phyloP scores from a whole-genome alignment of 2,888 invertebrate genomes.

The Volucella inanis region DNA sequence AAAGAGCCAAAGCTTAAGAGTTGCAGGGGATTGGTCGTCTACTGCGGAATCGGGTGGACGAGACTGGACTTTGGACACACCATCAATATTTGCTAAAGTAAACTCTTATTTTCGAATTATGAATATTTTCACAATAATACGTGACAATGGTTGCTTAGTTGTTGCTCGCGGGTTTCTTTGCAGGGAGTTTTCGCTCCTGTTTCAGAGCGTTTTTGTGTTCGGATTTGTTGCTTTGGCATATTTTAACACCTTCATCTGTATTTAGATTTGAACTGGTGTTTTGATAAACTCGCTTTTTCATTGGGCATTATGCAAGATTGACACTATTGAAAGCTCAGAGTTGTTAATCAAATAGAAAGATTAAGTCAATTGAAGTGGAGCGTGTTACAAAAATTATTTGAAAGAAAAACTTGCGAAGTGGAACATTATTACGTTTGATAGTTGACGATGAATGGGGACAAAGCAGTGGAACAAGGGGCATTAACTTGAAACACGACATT shows the following conservation, averaged over 20 bases:
- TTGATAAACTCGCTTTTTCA: too few relatives aligned
- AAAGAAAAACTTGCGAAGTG: too few relatives aligned
- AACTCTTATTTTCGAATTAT: constrained; percentile 56
- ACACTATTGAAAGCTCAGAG: too few relatives aligned
- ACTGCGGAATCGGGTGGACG: background rate
- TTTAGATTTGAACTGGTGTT: too few relatives aligned
- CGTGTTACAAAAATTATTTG: too few relatives aligned
- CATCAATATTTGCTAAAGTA: constrained; percentile 53
- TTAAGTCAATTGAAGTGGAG: too few relatives aligned
- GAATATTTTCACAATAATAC: constrained; percentile 65
- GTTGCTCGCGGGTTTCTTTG: constrained; percentile 19
- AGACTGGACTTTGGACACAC: background rate
- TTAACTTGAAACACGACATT: too few relatives aligned
- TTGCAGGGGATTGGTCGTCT: background rate
- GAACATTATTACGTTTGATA: too few relatives aligned
- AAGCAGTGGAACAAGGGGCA: too few relatives aligned
- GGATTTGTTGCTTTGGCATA: constrained; percentile 51
- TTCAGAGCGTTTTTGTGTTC: constrained; percentile 54
- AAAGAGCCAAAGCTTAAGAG: constrained; percentile 24
- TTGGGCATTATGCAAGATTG: too few relatives aligned
- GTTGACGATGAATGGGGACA: too few relatives aligned
- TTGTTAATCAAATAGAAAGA: too few relatives aligned
- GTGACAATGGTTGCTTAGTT: constrained; percentile 56
- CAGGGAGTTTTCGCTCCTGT: constrained; percentile 42
- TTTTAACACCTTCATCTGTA: constrained; percentile 62